These are phyloP conservation scores for Myotis lucifugus DNA, from an alignment of 2,113 vertebrate genomes.

Conservation along the genomic window DNA sequence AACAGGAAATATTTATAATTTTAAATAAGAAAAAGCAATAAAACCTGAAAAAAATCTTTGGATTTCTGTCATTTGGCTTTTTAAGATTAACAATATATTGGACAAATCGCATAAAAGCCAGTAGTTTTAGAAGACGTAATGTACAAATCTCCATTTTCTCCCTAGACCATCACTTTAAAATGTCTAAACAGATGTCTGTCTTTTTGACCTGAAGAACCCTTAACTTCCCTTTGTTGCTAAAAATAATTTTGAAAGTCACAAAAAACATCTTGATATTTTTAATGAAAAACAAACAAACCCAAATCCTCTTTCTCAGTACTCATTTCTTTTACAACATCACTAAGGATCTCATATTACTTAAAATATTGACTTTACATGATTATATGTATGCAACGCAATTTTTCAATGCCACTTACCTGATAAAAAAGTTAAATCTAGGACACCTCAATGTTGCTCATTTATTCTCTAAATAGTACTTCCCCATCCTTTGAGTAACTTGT, in stretches of 20 bases:
- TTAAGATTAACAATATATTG: slow-evolving; percentile 37
- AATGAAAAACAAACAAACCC: not conserved
- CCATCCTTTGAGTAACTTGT: not conserved
- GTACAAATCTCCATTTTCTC: not conserved
- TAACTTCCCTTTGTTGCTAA: not conserved
- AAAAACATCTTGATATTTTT: slow-evolving; percentile 5
- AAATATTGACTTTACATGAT: not conserved
- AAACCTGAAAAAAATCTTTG: not conserved
- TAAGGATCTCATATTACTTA: not conserved
- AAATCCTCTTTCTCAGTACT: not conserved
- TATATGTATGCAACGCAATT: not conserved
- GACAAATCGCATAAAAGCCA: not conserved
- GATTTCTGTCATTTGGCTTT: slow-evolving; percentile 21
- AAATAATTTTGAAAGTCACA: slow-evolving; percentile 48
- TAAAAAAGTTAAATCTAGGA: not conserved
- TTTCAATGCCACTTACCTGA: not conserved
- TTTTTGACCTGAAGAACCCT: not conserved
- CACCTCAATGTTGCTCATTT: not conserved
- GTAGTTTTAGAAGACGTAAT: not conserved
- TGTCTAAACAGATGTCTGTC: not conserved
- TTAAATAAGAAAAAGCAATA: not conserved
- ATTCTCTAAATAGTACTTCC: not conserved
- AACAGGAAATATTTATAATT: not conserved
- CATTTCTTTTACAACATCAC: not conserved
- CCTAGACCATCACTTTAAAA: not conserved